Base-by-base conservation (phyloP, 53 echinoderm and acorn worm species). In the Pentamera pediparva region DNA sequence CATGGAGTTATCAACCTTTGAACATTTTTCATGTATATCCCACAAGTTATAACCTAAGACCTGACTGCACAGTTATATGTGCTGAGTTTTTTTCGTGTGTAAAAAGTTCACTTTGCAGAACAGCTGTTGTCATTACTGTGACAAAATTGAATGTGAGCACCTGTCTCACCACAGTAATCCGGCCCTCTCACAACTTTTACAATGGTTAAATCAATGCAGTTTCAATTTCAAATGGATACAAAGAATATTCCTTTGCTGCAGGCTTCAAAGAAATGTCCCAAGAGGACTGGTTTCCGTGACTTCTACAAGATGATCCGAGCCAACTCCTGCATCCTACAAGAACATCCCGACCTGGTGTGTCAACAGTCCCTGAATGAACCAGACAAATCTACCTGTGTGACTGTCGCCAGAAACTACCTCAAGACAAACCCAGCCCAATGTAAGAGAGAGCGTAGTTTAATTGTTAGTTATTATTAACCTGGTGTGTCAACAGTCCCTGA, bases 311-410 rank as follows among this genome's bases (percentile, higher is more conserved):
- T 92, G 89, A 67, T 92, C 1, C 81, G 93, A 32, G 78, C 93
- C 50, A 89, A 89, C 56, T 72, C 81, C 13, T 64, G 65, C 15
- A 81, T 89, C 62, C 64, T 93, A 1, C 84, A 89, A 50, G 55
- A 62, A 13, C 77, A 89, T 51, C 89, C 93, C 1, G 84, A 89
- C 20, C 81, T 93, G 56, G 82, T 89, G 10, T 86, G 89, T 50
- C 93, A 93, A 26, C 89, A 89, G 26, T 84, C 89, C 0, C 62
- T 93, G 43, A 93, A 93, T 33, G 84, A 89, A 37, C 93, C 89
- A 0, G 93, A 93, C 63, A 71, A 86, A 4, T 93, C 93, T 8
- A 59, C 74, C 22, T 93, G 93, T 49, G 70, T 70, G 13, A 6
- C 26, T 26, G 80, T 81, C 11, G 92, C 86, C 12, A 86, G 61